Evolutionary conservation across 2,888 invertebrate species (phyloP), one percentile per base, ranked within the genome.

Genomic region (Dasysyrphus albostriatus): DNA sequence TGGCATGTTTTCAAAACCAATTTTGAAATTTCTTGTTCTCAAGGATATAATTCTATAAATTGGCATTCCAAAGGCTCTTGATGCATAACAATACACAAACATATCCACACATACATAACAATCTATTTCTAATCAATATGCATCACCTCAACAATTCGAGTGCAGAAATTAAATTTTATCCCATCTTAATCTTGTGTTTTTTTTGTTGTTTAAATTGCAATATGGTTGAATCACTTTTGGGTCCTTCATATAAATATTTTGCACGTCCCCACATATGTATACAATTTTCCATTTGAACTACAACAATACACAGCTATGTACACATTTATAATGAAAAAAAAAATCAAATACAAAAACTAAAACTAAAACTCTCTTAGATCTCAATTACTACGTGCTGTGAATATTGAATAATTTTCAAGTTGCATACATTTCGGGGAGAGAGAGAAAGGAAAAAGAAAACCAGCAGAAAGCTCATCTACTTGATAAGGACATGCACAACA

Each of bases 371-470:
- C 84, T 84, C 80, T 80, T 84, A 84, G 80, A 84, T 80, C 80
- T 84, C 84, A 80, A 84, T 84, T 84, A 84, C 76, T 76, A 84
- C 80, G 84, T 84, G 84, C 54, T 76, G 47, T 80, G 80, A 80
- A 80, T 80, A 80, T 75, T 76, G 65, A 84, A 84, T 72, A 65
- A 44, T 76, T 80, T 80, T 76, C 83, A 24, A 83, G 47, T 49
- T 61, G 83, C 74, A 79, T 49, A 69, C 63, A 65, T 74, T 79
- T 51, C n/a, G 47, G 39, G 7, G 19, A 7, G 6, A 37, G 9
- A 16, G 5, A 19, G 34, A 24, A 2, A 5, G 10, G 19, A 7
- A 24, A 10, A 0, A 59, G 0, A 3, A 59, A 19, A 59, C 44
- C 12, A 49, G 34, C 19, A 29, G 14, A 37, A 51, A 56, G 56